Percentiles rank a stretch among this genome's conserved stretches.
Evolutionary conservation across 2,888 invertebrate species (phyloP).

Genomic region (Lepidonotus clava): DNA sequence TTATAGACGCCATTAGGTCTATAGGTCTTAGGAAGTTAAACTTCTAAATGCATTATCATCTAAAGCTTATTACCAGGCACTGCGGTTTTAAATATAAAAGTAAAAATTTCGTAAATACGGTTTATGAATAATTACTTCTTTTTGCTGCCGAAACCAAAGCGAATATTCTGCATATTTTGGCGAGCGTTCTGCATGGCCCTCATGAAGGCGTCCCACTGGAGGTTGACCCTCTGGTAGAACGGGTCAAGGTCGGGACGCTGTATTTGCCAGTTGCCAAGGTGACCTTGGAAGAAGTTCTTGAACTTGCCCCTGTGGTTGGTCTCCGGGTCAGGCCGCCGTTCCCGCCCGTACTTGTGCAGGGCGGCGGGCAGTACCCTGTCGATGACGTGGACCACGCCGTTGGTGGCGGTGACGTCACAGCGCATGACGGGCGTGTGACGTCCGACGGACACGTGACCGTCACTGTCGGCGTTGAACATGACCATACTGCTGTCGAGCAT

Average conservation of each 20-base stretch:
- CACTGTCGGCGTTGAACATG: conserved; percentile 72
- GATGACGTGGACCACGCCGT: conserved; percentile 87
- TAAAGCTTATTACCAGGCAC: too few relatives aligned
- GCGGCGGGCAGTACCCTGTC: conserved; percentile 83
- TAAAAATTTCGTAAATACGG: too few relatives aligned
- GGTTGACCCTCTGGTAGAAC: not conserved
- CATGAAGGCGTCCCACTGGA: conserved; percentile 35
- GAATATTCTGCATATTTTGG: conserved; percentile 1
- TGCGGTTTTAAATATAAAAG: too few relatives aligned
- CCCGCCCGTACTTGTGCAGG: conserved; percentile 43
- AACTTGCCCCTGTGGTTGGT: not conserved
- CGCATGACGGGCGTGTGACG: conserved; percentile 80
- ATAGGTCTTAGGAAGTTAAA: too few relatives aligned
- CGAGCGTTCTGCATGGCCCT: not conserved
- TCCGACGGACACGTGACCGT: conserved; percentile 74
- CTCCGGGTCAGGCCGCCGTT: not conserved
- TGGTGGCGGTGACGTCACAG: conserved; percentile 85
- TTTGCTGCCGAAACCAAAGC: not conserved
- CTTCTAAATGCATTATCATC: too few relatives aligned
- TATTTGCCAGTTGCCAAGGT: not conserved
- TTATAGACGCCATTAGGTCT: too few relatives aligned
- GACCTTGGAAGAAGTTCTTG: not conserved
- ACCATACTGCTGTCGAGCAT: conserved; percentile 78
- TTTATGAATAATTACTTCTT: too few relatives aligned
- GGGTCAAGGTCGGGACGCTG: not conserved